Evolutionary conservation across 1,140 invertebrate species (phyloP).

Genomic region (Delia radicum): DNA sequence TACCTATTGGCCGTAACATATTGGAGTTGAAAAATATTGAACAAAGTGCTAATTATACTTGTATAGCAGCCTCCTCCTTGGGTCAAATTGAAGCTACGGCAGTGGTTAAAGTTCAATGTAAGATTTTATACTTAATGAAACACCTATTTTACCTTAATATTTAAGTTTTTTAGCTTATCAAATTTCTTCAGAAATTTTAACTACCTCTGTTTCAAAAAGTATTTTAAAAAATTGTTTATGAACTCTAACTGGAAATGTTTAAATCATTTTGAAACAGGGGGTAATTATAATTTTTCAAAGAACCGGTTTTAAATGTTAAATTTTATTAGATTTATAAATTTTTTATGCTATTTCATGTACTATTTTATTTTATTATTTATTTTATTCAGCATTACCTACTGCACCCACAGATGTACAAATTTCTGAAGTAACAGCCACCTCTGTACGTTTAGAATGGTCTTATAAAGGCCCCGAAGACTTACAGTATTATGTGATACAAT

Average conservation of each 20-base stretch:
- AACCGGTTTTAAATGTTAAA: background rate
- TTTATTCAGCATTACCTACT: slow-evolving; percentile 75
- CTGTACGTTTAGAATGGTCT: slow-evolving; percentile 87
- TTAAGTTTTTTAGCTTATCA: no score
- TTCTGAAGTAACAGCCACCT: slow-evolving; percentile 90
- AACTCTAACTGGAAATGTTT: no score
- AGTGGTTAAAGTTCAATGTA: slow-evolving; percentile 93
- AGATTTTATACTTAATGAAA: no score
- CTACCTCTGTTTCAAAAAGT: no score
- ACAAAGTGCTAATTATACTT: slow-evolving; percentile 95
- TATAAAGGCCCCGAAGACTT: slow-evolving; percentile 83
- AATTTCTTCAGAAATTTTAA: no score
- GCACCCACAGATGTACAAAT: slow-evolving; percentile 84
- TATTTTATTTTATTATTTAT: slow-evolving; percentile 14
- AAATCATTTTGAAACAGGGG: no score
- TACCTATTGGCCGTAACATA: slow-evolving; percentile 83
- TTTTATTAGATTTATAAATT: background rate
- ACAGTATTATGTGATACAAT: slow-evolving; percentile 92
- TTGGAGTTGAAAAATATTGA: slow-evolving; percentile 82
- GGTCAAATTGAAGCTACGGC: slow-evolving; percentile 86
- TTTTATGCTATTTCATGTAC: background rate
- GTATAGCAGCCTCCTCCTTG: slow-evolving; percentile 90
- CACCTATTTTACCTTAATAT: no score
- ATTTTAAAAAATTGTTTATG: no score
- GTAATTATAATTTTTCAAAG: no score